Conservation (phyloP, 2,113 vertebrate species). For the Cryptotis parvus region DNA sequence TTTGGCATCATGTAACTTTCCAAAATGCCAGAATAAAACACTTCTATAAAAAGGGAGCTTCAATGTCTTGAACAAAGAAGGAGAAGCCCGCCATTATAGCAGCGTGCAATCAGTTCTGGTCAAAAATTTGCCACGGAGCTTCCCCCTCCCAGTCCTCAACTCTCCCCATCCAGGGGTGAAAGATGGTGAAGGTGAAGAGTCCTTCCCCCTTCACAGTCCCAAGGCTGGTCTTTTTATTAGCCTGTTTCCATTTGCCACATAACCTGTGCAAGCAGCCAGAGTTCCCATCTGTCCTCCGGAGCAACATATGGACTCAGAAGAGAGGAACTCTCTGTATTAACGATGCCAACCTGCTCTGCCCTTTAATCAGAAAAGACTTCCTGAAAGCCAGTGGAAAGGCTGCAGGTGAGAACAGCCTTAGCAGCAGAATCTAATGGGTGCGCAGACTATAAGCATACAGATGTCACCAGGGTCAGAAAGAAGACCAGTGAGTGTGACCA, state of each 20-base stretch:
- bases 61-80: slow-evolving; percentile 82
- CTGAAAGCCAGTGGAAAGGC: background rate
- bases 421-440: background rate
- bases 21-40: slow-evolving; percentile 84
- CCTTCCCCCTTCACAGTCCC: background rate
- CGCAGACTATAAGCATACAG: background rate
- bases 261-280: slow-evolving; percentile 4
- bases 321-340: background rate
- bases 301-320: slow-evolving; percentile 38
- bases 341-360: slow-evolving; percentile 14
- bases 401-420: background rate
- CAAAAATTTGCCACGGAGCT: background rate
- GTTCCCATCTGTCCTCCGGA: slow-evolving; percentile 63
- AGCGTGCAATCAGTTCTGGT: background rate
- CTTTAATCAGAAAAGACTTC: slow-evolving; percentile 19
- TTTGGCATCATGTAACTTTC: slow-evolving; percentile 86
- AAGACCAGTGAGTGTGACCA: background rate
- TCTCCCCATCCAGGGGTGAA: background rate
- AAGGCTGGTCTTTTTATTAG: slow-evolving; percentile 29
- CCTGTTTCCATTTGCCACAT: background rate
- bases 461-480: background rate
- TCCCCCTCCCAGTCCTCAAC: background rate
- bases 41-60: slow-evolving; percentile 82
- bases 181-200: background rate
- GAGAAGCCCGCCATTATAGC: slow-evolving; percentile 55